Base-by-base conservation (phyloP, 2,113 vertebrate species). In the Xyliphius kryptos region DNA sequence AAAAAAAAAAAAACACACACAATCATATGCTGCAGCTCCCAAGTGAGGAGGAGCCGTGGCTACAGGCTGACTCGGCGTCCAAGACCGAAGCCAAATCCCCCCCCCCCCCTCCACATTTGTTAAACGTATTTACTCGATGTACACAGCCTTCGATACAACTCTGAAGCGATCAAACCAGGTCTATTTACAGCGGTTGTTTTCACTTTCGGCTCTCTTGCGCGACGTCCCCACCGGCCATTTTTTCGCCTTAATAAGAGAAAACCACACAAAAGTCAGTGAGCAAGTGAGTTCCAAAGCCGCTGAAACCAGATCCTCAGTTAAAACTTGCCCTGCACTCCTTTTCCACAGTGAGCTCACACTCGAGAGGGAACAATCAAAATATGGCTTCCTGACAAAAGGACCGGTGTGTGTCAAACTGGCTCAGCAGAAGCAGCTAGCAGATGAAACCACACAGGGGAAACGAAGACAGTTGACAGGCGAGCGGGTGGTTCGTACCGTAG, bases 141-240 rank as follows among this genome's bases (percentile, higher is more conserved):
- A 57, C 49, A 71, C 66, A 66, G 6, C 13, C 14, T 40, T 69
- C 66, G 76, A 62, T 20, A 60, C 63, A 41, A 69, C 46, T 60
- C 21, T 44, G 43, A 19, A 56, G 6, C 56, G 66, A 9, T 53
- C 47, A n/a, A n/a, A 32, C 14, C 6, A n/a, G 47, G 59, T 56
- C 36, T 73, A 58, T 75, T 59, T 69, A 53, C 56, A 72, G 49
- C 44, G 48, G 50, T 12, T 2, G 26, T 40, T 40, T 36, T 9
- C 50, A 73, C 70, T 67, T 46, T 53, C 17, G 51, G 40, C 43
- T 38, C 63, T 63, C 41, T 63, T 20, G 13, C 43, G 6, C 14
- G 46, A 63, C 19, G 56, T 47, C 46, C 17, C n/a, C 32, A n/a
- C 8, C 14, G 40, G 41, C 5, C 38, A 13, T n/a, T 57, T 41